Conservation (phyloP, 2,888 invertebrate species). For the Thumatha senex region DNA sequence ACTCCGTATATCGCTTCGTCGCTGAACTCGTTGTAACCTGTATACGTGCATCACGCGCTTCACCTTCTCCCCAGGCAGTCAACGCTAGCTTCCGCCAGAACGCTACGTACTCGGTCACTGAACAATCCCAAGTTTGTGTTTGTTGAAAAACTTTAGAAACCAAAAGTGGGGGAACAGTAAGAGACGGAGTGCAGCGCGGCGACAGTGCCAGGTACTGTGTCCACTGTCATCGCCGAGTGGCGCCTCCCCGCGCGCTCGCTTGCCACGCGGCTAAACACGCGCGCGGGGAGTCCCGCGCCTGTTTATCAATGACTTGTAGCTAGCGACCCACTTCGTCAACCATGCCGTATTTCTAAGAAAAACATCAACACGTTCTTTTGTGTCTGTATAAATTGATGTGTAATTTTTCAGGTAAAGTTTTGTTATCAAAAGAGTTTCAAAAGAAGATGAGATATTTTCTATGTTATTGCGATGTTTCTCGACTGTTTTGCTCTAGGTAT, state of each 20-base stretch:
- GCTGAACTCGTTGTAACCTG: slow-evolving; percentile 79
- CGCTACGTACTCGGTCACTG: slow-evolving; percentile 50
- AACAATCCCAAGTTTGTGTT: slow-evolving; percentile 60
- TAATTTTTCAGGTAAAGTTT: background rate
- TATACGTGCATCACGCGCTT: slow-evolving; percentile 79
- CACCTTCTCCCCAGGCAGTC: slow-evolving; percentile 57
- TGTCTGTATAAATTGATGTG: slow-evolving; percentile 3
- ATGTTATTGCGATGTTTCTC: slow-evolving; percentile 12
- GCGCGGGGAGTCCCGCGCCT: slow-evolving; percentile 46
- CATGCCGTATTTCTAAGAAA: slow-evolving; percentile 15
- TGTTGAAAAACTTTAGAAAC: slow-evolving; percentile 59
- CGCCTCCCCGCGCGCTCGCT: slow-evolving; percentile 33
- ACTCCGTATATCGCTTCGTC: slow-evolving; percentile 83
- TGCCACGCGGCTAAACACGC: slow-evolving; percentile 42
- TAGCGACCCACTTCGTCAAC: slow-evolving; percentile 12
- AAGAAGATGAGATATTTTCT: slow-evolving; percentile 14
- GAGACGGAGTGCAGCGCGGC: slow-evolving; percentile 61
- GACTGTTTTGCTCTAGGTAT: no score
- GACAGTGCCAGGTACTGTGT: slow-evolving; percentile 73
- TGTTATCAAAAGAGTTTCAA: slow-evolving; percentile 19
- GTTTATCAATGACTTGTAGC: slow-evolving; percentile 26
- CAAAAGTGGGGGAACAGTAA: slow-evolving; percentile 62
- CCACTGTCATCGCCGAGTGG: slow-evolving; percentile 34
- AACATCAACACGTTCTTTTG: slow-evolving; percentile 2
- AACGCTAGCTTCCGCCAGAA: slow-evolving; percentile 72